Evolutionary conservation across 2,797 vertebrate species (phyloP).

Genomic region (Enteromius afrohamiltoni): DNA sequence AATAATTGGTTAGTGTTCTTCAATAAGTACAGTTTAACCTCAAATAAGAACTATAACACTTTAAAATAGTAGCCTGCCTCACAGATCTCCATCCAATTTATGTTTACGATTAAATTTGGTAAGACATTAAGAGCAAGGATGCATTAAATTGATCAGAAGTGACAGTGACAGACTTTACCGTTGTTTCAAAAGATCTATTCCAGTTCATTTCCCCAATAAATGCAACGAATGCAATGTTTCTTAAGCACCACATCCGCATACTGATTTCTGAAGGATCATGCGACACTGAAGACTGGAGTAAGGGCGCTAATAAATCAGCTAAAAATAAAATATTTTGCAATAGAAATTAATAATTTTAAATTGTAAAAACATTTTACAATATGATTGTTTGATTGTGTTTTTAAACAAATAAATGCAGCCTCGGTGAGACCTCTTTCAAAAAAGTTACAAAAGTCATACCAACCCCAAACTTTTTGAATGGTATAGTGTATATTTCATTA

Average conservation of each 20-base stretch:
- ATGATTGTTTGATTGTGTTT: background rate
- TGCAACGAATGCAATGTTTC: background rate
- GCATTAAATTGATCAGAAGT: background rate
- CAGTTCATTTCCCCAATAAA: background rate
- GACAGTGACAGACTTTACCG: background rate
- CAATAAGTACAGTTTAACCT: background rate
- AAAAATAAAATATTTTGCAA: background rate
- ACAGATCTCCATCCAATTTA: background rate
- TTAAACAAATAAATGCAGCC: background rate
- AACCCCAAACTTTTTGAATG: background rate
- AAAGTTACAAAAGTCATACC: background rate
- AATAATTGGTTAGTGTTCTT: background rate
- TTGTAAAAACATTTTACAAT: background rate
- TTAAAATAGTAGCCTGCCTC: background rate
- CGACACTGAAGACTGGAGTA: background rate
- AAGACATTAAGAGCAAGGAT: background rate
- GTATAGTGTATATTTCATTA: background rate
- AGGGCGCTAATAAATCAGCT: background rate
- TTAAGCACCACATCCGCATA: background rate
- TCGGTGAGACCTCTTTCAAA: background rate
- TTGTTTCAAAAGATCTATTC: background rate
- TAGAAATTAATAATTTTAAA: background rate
- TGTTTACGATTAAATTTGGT: background rate
- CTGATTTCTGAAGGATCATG: background rate
- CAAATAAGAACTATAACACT: background rate